Conservation (phyloP, 2,113 vertebrate genomes). For the Centrocercus urophasianus region DNA sequence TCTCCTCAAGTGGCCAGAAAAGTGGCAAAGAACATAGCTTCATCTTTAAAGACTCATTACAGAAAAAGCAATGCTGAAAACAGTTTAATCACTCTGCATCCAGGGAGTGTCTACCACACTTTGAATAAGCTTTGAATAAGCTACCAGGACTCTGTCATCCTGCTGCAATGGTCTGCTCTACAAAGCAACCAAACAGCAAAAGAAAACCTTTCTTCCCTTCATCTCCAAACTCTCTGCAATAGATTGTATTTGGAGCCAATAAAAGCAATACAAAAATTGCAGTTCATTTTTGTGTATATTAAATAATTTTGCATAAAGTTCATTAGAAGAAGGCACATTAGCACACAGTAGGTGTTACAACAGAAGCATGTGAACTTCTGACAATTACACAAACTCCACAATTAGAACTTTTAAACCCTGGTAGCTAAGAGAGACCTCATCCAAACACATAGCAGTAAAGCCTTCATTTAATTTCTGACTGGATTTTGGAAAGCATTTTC, state of each 20-base stretch:
- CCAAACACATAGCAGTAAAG: background rate
- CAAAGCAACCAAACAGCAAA: background rate
- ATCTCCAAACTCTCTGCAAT: background rate
- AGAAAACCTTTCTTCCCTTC: background rate
- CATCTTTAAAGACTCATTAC: background rate
- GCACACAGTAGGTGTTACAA: background rate
- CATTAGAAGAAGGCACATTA: background rate
- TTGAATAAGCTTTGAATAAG: background rate
- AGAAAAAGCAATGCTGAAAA: background rate
- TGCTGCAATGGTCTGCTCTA: background rate
- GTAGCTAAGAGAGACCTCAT: background rate
- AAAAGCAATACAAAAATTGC: background rate
- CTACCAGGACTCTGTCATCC: background rate
- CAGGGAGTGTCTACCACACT: background rate
- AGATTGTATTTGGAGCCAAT: background rate
- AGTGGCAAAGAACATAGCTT: background rate
- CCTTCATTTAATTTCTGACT: conserved; percentile 9
- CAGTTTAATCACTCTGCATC: background rate
- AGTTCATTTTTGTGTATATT: background rate
- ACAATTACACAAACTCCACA: background rate
- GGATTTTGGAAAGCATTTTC: background rate
- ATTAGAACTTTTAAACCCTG: conserved; percentile 6
- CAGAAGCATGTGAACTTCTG: background rate
- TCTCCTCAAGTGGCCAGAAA: background rate
- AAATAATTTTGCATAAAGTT: background rate